phyloP scores from a whole-genome alignment of 2,888 invertebrate genomes.

The Spodoptera littoralis region DNA sequence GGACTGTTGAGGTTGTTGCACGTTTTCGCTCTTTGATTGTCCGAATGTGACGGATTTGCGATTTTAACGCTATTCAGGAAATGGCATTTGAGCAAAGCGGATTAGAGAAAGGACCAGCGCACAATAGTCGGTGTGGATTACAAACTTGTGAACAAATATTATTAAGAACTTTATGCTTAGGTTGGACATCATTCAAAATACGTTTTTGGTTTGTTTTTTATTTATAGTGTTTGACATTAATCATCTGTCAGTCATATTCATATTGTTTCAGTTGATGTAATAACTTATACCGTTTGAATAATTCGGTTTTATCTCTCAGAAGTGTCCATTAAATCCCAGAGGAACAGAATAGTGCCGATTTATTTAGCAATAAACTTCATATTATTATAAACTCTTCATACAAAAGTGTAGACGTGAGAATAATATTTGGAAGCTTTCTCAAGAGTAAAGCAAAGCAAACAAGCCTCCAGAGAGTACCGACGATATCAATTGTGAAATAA shows the following conservation, averaged over 20 bases:
- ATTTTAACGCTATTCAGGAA: conserved; percentile 72
- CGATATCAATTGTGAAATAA: conserved; percentile 67
- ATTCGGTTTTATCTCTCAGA: no score
- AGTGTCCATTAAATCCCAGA: not conserved
- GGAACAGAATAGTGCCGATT: not conserved
- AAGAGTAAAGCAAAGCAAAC: conserved; percentile 50
- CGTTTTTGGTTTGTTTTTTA: not conserved
- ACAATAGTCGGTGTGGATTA: conserved; percentile 63
- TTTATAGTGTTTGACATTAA: conserved; percentile 7
- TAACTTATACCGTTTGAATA: not conserved
- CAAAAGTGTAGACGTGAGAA: conserved; percentile 52
- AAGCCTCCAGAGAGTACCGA: conserved; percentile 56
- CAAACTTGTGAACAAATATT: conserved; percentile 59
- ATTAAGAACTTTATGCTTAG: conserved; percentile 47
- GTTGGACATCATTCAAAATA: conserved; percentile 24
- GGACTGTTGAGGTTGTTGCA: conserved; percentile 75
- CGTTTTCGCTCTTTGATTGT: conserved; percentile 82
- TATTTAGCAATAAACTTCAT: conserved; percentile 9
- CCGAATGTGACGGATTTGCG: conserved; percentile 84
- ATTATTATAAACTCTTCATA: not conserved
- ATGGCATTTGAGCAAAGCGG: conserved; percentile 77
- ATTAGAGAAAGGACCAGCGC: conserved; percentile 65
- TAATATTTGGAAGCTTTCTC: conserved; percentile 47
- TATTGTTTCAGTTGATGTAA: not conserved
- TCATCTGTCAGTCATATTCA: conserved; percentile 15